Conservation (phyloP, 2,113 vertebrate genomes). For the Carassius carassius region DNA sequence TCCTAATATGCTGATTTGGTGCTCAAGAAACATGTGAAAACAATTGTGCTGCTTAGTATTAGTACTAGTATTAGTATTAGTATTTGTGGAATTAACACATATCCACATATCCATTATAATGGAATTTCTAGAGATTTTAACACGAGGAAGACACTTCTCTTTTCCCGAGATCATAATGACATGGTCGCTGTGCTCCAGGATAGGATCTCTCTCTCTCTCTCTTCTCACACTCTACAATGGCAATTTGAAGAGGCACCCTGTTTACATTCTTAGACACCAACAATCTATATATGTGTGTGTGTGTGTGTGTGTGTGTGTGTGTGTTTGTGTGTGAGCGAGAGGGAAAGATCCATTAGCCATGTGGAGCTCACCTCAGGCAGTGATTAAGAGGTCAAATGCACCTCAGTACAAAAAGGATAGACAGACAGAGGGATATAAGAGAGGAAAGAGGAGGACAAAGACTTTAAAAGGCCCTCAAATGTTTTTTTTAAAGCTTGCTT, state of each 20-base stretch:
- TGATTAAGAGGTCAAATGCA: constrained; percentile 60
- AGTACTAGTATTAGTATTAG: no score
- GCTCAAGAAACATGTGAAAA: not conserved
- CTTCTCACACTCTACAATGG: constrained; percentile 45
- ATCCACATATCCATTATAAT: not conserved
- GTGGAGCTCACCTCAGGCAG: constrained; percentile 59
- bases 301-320: constrained; percentile 44
- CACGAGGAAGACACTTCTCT: constrained; percentile 16
- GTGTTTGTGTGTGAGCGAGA: constrained; percentile 41
- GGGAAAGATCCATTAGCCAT: constrained; percentile 54
- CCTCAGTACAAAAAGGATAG: constrained; percentile 52
- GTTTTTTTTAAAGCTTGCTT: constrained; percentile 42
- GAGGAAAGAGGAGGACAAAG: constrained; percentile 57
- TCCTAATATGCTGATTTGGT: not conserved
- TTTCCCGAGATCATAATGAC: constrained; percentile 2
- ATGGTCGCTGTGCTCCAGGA: constrained; percentile 14
- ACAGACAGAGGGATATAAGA: constrained; percentile 50
- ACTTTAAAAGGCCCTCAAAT: constrained; percentile 43
- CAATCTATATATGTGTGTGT: constrained; percentile 27
- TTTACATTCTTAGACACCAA: constrained; percentile 52
- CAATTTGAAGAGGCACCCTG: constrained; percentile 47
- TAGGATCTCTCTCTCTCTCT: constrained; percentile 19
- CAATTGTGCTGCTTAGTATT: no score
- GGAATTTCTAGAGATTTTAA: not conserved
- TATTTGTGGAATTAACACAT: not conserved